A percentile compares a stretch with the other conserved stretches of the same genome.
Evolutionary conservation across 2,888 invertebrate genomes (phyloP).

Genomic region (Acronicta leporina): DNA sequence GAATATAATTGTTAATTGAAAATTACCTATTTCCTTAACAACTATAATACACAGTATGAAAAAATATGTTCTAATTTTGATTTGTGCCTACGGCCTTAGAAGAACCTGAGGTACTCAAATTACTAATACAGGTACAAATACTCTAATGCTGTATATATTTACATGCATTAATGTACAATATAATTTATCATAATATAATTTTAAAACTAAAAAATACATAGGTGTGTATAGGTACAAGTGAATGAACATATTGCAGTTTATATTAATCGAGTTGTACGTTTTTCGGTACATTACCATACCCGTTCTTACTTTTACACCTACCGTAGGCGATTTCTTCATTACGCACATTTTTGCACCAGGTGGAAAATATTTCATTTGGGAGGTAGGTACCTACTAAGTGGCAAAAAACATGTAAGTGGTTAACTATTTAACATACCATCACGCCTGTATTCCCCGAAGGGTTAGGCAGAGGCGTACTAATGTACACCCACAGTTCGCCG

Average conservation of each 20-base stretch:
- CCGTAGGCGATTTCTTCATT: constrained; percentile 25
- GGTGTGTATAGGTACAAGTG: not conserved
- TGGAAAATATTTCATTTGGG: constrained; percentile 1
- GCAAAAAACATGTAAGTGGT: not conserved
- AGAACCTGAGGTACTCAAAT: constrained; percentile 27
- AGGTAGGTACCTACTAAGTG: not conserved
- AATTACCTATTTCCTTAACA: too few species aligned
- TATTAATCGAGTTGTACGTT: constrained; percentile 1
- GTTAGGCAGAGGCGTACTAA: too few species aligned
- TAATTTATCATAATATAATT: too few species aligned
- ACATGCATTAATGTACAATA: constrained; percentile 36
- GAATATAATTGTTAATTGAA: not conserved
- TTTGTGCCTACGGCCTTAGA: not conserved
- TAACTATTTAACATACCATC: not conserved
- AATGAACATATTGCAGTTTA: constrained; percentile 28
- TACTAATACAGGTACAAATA: not conserved
- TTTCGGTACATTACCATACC: not conserved
- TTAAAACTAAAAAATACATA: too few species aligned
- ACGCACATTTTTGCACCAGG: not conserved
- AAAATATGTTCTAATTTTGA: too few species aligned
- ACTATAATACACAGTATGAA: too few species aligned
- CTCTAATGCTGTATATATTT: constrained; percentile 53
- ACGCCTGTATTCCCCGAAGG: too few species aligned
- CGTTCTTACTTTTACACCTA: constrained; percentile 20
- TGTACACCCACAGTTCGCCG: too few species aligned